Percentiles rank a stretch among this genome's conserved stretches.
Evolutionary conservation across 2,797 vertebrate species (phyloP).

Genomic region (Sus cebifrons): DNA sequence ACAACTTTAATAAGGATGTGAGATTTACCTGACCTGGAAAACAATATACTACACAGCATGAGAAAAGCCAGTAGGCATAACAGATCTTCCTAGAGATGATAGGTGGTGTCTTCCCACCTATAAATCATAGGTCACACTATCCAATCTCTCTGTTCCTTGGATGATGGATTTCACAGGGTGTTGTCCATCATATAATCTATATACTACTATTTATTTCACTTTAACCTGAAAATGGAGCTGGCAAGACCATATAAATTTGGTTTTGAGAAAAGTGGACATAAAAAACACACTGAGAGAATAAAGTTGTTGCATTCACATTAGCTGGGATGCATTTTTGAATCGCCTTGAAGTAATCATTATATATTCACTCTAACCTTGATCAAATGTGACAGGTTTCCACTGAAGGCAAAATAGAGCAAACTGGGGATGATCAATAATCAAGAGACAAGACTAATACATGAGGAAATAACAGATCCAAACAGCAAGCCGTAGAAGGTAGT

Average conservation of each 20-base stretch:
- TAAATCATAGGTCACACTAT: conserved; percentile 75
- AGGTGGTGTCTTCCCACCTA: conserved; percentile 75
- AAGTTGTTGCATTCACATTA: conserved; percentile 41
- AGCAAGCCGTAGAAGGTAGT: conserved; percentile 30
- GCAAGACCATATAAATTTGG: conserved; percentile 57
- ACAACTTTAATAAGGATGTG: conserved; percentile 67
- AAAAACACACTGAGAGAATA: conserved; percentile 65
- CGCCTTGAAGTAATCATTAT: conserved; percentile 6
- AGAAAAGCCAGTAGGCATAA: conserved; percentile 46
- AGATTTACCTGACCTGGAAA: conserved; percentile 71
- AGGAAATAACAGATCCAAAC: conserved; percentile 25
- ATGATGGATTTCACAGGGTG: conserved; percentile 67
- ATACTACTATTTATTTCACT: conserved; percentile 65
- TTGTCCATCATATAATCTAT: conserved; percentile 71
- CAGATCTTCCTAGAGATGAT: conserved; percentile 67
- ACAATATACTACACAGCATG: conserved; percentile 73
- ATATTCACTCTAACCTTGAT: conserved; percentile 34
- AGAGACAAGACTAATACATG: conserved; percentile 44
- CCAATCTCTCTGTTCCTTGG: conserved; percentile 61
- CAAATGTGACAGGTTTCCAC: conserved; percentile 19
- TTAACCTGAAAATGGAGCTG: conserved; percentile 62
- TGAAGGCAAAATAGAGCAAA: background rate
- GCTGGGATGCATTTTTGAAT: conserved; percentile 45
- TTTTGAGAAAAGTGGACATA: conserved; percentile 50
- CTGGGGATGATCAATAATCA: conserved; percentile 5